Evolutionary conservation across 2,113 vertebrate species (phyloP), one percentile per base, ranked within the genome.

Genomic region (Ibidorhyncha struthersii): DNA sequence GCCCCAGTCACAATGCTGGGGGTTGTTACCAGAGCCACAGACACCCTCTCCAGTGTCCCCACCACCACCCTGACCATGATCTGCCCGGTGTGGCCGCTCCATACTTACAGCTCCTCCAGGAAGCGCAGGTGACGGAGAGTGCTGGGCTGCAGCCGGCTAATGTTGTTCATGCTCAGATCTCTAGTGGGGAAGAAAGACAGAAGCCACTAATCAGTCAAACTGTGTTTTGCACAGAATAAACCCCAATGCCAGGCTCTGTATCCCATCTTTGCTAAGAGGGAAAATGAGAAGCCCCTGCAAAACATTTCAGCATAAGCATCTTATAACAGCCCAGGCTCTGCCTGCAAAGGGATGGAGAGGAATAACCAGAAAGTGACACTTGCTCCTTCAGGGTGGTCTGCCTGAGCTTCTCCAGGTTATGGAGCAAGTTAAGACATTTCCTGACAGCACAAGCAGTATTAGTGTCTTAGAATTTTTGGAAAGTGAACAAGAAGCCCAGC

Each of bases 131-230:
- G 98, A 12, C 47, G 97, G 97, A 99, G 99, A 18, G 97, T 82
- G 26, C 98, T 97, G 18, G 99, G 99, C 95, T 98, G 98, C 85
- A 99, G 98, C 93, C 96, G 96, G 5, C 99, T 99, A 95, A 99
- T 99, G 98, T 99, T 99, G 98, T 99, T 99, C 99, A 99, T 99
- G 94, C 99, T 99, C 96, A 99, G 98, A 89, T 99, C 99, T 76
- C 99, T 99, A 82, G 8, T 11, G 47, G 70, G 88, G 72, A 95
- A 96, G 36, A 82, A 40, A 66, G 26, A 89, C 32, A 96, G 70
- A 56, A 55, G 26, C 12, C 36, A 93, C 47, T 74, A 82, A 45
- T 94, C 82, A 97, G 70, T 38, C 74, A 47, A 1, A 1, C 5
- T 4, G 61, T 32, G 40, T 4, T 67, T 63, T 30, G 38, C 22